phyloP scores from a whole-genome alignment of 2,888 invertebrate species.

The Acanthosepion pharaonis region DNA sequence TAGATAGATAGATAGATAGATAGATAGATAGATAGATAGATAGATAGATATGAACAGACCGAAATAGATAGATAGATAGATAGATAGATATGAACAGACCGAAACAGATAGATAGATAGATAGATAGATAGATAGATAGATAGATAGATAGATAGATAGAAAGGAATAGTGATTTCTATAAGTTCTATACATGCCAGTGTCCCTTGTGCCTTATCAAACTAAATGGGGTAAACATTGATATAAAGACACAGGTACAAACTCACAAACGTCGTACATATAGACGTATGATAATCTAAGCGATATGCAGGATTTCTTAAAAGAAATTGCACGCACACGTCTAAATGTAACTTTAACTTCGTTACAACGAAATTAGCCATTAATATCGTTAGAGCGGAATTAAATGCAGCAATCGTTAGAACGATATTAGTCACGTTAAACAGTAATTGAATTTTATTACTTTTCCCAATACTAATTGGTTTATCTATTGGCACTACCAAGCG shows the following conservation, averaged over 20 bases:
- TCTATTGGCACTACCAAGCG: background rate
- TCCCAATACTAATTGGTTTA: conserved; percentile 9
- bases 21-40: too few relatives aligned
- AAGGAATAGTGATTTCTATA: too few relatives aligned
- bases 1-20: too few relatives aligned
- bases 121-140: too few relatives aligned
- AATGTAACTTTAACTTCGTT: background rate
- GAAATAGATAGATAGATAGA: too few relatives aligned
- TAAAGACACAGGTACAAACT: background rate
- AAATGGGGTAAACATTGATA: background rate
- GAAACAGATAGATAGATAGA: too few relatives aligned
- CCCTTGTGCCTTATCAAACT: background rate
- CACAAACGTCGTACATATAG: background rate
- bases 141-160: too few relatives aligned
- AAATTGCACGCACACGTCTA: background rate
- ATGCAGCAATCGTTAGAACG: background rate
- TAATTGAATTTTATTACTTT: background rate
- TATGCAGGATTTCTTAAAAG: background rate
- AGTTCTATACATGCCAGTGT: too few relatives aligned
- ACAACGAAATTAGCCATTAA: background rate
- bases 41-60: too few relatives aligned
- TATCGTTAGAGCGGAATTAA: background rate
- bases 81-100: too few relatives aligned
- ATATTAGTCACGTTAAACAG: background rate
- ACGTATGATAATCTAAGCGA: background rate